phyloP scores from a whole-genome alignment of 2,113 vertebrate genomes.

The Vombatus ursinus region DNA sequence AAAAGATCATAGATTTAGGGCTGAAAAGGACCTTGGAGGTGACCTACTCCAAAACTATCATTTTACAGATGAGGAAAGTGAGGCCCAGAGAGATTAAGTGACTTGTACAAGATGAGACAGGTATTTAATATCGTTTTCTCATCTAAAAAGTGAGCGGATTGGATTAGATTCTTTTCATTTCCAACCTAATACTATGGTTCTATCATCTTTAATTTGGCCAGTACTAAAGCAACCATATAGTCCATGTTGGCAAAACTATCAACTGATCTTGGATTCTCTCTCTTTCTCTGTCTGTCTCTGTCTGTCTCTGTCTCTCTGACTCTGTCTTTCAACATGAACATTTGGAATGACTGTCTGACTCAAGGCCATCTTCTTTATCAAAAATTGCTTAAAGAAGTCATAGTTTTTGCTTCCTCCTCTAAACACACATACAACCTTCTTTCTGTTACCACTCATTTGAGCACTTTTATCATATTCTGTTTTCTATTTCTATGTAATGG shows the following conservation, averaged over 20 bases:
- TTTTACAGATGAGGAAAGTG: background rate
- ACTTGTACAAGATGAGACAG: background rate
- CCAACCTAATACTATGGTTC: background rate
- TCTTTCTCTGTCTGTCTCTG: background rate
- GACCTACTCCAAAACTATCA: background rate
- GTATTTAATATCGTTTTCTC: background rate
- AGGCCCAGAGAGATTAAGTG: background rate
- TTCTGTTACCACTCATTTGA: background rate
- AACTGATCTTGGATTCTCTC: background rate
- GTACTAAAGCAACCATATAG: background rate
- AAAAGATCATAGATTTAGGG: background rate
- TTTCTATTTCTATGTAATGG: background rate
- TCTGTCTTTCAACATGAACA: too few relatives aligned
- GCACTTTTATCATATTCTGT: background rate
- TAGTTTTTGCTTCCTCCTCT: background rate
- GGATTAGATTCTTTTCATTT: background rate
- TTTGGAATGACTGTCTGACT: background rate
- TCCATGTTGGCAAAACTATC: background rate
- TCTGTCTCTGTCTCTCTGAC: too few relatives aligned
- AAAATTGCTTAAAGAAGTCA: background rate
- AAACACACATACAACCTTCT: background rate
- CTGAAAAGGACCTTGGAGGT: background rate
- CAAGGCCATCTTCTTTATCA: background rate
- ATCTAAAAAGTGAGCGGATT: background rate
- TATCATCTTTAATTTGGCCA: background rate